Percentiles rank a stretch among this genome's conserved stretches.
Conservation (phyloP, 1,140 invertebrate species). For the Solenopsis invicta region DNA sequence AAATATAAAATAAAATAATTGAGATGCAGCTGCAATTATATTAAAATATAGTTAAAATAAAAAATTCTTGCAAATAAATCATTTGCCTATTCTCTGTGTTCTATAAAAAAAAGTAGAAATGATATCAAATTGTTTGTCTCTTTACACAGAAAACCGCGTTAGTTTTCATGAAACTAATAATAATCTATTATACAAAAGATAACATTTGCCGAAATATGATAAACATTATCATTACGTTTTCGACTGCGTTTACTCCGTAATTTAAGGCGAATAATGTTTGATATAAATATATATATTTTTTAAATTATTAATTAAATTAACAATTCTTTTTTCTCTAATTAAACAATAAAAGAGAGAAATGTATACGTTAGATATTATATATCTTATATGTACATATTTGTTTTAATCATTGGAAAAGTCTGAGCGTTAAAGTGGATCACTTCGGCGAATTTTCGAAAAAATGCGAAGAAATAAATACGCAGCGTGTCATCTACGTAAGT, state of each 20-base stretch:
- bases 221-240: neutral
- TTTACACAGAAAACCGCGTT: neutral
- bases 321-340: neutral
- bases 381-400: neutral
- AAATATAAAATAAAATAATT: neutral
- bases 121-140: neutral
- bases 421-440: neutral
- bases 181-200: neutral
- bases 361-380: neutral
- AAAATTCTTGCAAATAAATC: neutral
- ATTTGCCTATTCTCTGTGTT: neutral
- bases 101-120: neutral
- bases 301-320: neutral
- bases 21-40: neutral
- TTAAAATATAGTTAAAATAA: too few relatives aligned
- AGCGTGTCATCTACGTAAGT: neutral
- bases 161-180: neutral
- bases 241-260: neutral
- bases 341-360: neutral
- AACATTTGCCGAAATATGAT: neutral
- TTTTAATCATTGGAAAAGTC: neutral
- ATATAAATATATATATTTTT: neutral
- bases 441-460: neutral
- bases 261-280: neutral
- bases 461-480: slow-evolving; percentile 1